Conservation (phyloP, 37 sponge, comb jelly and placozoan genomes). For the Hormiphora californensis region DNA sequence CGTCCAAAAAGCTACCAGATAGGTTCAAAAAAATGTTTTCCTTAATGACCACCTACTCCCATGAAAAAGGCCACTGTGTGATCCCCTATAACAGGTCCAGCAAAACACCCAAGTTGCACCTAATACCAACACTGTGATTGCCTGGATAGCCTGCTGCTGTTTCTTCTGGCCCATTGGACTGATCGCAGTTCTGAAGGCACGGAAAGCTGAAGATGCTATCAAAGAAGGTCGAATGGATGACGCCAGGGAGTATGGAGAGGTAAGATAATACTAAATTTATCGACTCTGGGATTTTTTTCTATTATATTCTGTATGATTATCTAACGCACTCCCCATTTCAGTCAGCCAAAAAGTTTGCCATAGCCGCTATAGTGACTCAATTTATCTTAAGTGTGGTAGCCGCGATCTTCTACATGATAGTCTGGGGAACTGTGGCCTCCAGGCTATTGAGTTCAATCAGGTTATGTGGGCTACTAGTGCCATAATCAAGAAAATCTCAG, state of each 20-base stretch:
- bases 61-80: too few species aligned
- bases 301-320: neutral
- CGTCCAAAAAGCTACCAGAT: too few species aligned
- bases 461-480: too few species aligned
- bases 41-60: too few species aligned
- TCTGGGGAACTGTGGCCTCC: neutral
- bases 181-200: neutral
- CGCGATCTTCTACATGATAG: neutral
- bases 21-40: too few species aligned
- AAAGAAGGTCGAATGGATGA: neutral
- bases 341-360: slow-evolving; percentile 27
- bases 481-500: too few species aligned
- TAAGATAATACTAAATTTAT: neutral
- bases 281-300: neutral
- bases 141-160: slow-evolving; percentile 31
- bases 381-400: neutral
- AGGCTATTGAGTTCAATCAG: too few species aligned
- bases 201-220: neutral
- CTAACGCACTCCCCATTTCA: neutral
- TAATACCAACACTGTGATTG: neutral
- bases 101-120: neutral
- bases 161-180: slow-evolving; percentile 51
- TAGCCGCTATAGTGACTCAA: neutral
- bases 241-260: slow-evolving; percentile 19
- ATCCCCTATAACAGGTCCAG: slow-evolving; percentile 2